These are phyloP conservation scores for Tretioscincus oriximinensis DNA, from an alignment of 2,113 vertebrate species.

Conservation along the genomic window DNA sequence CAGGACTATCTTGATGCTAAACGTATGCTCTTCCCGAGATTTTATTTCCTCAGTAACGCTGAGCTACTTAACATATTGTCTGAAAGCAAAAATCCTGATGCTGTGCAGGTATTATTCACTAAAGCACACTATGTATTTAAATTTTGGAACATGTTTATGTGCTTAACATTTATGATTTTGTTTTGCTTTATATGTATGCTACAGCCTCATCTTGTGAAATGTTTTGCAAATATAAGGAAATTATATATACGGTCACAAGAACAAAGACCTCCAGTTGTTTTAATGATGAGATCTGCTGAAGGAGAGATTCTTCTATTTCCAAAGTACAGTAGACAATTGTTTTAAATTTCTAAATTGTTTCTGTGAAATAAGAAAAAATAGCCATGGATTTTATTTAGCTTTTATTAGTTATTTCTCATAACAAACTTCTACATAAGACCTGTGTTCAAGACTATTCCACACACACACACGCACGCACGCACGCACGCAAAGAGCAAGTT, in stretches of 20 bases:
- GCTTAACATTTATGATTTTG: not conserved
- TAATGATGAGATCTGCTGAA: conserved; percentile 68
- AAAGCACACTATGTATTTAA: not conserved
- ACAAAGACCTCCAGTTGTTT: conserved; percentile 57
- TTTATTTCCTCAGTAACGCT: conserved; percentile 74
- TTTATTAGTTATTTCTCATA: not conserved
- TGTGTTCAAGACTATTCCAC: no score
- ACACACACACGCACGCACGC: no score
- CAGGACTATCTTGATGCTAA: conserved; percentile 74
- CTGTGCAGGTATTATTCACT: conserved; percentile 60
- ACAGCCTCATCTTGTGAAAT: conserved; percentile 71
- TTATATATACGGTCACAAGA: conserved; percentile 61
- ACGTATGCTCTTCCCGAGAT: conserved; percentile 69
- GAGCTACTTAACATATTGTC: conserved; percentile 70
- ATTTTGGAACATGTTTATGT: not conserved
- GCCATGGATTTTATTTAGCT: not conserved
- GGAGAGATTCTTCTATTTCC: conserved; percentile 64
- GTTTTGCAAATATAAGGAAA: conserved; percentile 69
- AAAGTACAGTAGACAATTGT: conserved; percentile 54
- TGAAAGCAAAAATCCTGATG: conserved; percentile 59
- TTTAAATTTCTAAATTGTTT: not conserved
- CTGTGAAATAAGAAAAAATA: not conserved
- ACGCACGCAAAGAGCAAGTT: no score
- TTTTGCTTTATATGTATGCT: conserved; percentile 23
- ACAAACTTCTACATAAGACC: no score